A percentile compares a stretch with the other conserved stretches of the same genome.
These are phyloP conservation scores for Notothenia rossii DNA, from an alignment of 2,113 vertebrate genomes.

Conservation along the genomic window DNA sequence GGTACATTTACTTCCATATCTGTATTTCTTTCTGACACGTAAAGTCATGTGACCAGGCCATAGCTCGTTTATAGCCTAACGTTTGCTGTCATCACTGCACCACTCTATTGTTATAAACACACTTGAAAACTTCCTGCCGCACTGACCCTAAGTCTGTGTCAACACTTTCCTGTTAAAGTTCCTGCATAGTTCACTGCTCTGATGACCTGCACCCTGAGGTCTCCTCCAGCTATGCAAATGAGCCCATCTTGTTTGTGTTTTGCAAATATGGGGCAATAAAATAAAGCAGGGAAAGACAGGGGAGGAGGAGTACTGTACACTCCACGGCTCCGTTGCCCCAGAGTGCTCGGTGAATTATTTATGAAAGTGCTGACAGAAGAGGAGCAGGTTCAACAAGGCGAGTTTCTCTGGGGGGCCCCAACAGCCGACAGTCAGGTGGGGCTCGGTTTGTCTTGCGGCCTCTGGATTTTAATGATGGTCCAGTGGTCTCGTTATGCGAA, in stretches of 20 bases:
- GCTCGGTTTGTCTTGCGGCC: slow-evolving; percentile 64
- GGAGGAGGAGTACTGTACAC: slow-evolving; percentile 18
- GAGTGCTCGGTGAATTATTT: slow-evolving; percentile 79
- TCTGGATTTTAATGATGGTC: slow-evolving; percentile 80
- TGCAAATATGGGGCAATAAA: slow-evolving; percentile 59
- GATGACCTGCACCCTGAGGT: slow-evolving; percentile 38
- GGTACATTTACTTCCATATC: neutral
- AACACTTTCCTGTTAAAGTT: neutral
- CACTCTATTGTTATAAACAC: neutral
- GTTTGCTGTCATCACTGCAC: no score
- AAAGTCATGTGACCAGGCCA: no score
- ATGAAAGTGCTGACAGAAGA: slow-evolving; percentile 82
- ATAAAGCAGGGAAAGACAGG: slow-evolving; percentile 48
- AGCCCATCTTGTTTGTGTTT: slow-evolving; percentile 32
- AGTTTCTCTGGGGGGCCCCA: slow-evolving; percentile 69
- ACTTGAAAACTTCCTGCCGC: neutral
- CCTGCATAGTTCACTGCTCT: slow-evolving; percentile 13
- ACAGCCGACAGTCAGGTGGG: slow-evolving; percentile 67
- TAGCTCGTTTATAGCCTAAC: no score
- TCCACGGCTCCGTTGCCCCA: slow-evolving; percentile 57
- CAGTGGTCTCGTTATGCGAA: slow-evolving; percentile 69
- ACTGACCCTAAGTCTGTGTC: neutral
- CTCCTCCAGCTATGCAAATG: slow-evolving; percentile 47
- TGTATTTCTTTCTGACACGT: neutral
- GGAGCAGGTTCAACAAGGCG: slow-evolving; percentile 71